phyloP scores from a whole-genome alignment of 2,797 vertebrate genomes.

The Gymnocypris eckloni region DNA sequence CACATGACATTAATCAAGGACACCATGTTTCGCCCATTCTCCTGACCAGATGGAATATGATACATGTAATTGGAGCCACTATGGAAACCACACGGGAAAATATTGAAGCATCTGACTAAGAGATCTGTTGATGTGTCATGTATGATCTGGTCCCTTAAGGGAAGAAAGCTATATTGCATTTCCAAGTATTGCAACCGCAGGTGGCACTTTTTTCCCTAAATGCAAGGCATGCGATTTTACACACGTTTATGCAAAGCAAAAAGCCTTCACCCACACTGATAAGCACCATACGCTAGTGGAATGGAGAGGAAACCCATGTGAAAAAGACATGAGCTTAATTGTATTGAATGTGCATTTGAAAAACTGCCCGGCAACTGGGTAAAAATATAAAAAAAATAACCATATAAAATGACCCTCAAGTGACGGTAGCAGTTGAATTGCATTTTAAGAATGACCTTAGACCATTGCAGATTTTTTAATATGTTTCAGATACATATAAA shows the following conservation, averaged over 20 bases:
- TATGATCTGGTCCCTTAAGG: constrained; percentile 53
- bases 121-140: constrained; percentile 78
- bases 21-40: constrained; percentile 70
- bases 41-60: constrained; percentile 80
- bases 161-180: constrained; percentile 22
- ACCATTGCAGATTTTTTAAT: neutral
- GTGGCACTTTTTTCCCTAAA: constrained; percentile 14
- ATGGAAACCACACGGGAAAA: constrained; percentile 64
- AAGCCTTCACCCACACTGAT: neutral
- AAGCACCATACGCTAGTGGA: neutral
- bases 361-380: too few relatives aligned
- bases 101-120: constrained; percentile 70
- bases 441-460: neutral
- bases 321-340: neutral
- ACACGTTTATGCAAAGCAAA: neutral
- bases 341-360: neutral
- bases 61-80: constrained; percentile 75
- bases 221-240: neutral
- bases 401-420: too few relatives aligned
- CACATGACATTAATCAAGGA: constrained; percentile 67
- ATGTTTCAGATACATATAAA: too few relatives aligned
- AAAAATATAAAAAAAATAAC: too few relatives aligned
- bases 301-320: neutral
- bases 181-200: neutral
- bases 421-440: neutral